A percentile compares a stretch with the other conserved stretches of the same genome.
Conservation (phyloP, 2,113 vertebrate species). For the Hemiprocne comata region DNA sequence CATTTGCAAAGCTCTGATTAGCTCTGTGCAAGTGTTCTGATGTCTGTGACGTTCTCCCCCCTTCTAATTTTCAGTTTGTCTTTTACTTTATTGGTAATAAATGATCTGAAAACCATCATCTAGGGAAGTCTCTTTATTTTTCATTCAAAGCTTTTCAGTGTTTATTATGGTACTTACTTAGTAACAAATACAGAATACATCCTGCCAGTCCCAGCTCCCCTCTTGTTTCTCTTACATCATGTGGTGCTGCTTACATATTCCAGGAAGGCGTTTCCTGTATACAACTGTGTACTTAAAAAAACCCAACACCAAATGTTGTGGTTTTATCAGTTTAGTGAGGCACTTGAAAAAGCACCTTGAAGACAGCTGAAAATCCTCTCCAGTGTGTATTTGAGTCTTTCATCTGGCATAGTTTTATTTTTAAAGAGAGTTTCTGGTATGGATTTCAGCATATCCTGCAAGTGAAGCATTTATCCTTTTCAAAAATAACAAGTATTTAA, state of each 20-base stretch:
- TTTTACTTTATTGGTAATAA: constrained; percentile 76
- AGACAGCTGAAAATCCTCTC: constrained; percentile 16
- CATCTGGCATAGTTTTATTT: constrained; percentile 13
- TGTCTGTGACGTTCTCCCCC: constrained; percentile 22
- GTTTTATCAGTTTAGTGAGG: background rate
- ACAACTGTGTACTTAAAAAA: background rate
- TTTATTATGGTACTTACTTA: background rate
- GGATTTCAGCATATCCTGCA: background rate
- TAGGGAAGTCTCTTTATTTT: constrained; percentile 23
- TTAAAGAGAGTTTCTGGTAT: background rate
- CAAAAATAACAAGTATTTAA: background rate
- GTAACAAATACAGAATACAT: background rate
- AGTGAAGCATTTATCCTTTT: background rate
- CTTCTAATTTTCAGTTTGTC: constrained; percentile 50
- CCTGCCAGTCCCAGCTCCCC: background rate
- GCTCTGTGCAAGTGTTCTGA: constrained; percentile 38
- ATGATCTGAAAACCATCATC: constrained; percentile 59
- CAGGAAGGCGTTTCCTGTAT: background rate
- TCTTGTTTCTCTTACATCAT: background rate
- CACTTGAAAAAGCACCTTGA: background rate
- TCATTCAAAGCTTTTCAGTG: background rate
- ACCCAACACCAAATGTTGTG: background rate
- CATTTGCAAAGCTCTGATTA: constrained; percentile 58
- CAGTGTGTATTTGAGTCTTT: background rate
- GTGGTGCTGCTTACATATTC: background rate